Conservation (phyloP, 1,140 invertebrate species). For the Cardiocondyla obscurior region DNA sequence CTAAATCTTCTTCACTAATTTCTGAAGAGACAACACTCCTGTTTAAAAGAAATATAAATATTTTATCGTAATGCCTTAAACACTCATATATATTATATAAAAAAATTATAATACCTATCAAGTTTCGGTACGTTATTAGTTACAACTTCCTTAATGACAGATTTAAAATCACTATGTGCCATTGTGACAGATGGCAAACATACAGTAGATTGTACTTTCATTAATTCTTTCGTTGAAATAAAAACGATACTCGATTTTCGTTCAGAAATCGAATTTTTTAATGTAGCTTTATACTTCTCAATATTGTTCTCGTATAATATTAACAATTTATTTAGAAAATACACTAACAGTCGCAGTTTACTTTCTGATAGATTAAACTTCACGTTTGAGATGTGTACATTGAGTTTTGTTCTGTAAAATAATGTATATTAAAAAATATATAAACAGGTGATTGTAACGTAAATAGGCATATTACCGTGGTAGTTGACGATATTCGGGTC, state of each 20-base stretch:
- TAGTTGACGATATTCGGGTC: slow-evolving; percentile 89
- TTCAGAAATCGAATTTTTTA: not conserved
- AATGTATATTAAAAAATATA: slow-evolving; percentile 4
- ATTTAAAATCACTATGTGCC: slow-evolving; percentile 65
- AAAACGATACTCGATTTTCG: slow-evolving; percentile 12
- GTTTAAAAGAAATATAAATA: slow-evolving; percentile 32
- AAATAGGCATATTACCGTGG: slow-evolving; percentile 85
- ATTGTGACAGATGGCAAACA: slow-evolving; percentile 74
- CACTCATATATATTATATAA: not conserved
- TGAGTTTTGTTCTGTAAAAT: slow-evolving; percentile 89
- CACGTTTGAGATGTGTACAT: slow-evolving; percentile 88
- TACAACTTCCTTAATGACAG: slow-evolving; percentile 68
- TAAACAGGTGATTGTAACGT: not conserved
- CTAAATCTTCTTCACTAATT: slow-evolving; percentile 90
- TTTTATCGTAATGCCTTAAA: not conserved
- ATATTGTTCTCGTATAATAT: slow-evolving; percentile 46
- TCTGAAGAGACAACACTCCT: slow-evolving; percentile 87
- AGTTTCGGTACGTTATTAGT: slow-evolving; percentile 71
- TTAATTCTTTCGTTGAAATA: slow-evolving; percentile 68
- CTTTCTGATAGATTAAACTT: slow-evolving; percentile 92
- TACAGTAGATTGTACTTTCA: slow-evolving; percentile 71
- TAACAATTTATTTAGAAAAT: slow-evolving; percentile 89
- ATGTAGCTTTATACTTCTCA: slow-evolving; percentile 29
- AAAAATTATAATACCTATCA: slow-evolving; percentile 80
- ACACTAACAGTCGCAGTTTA: slow-evolving; percentile 87